Evolutionary conservation across 1,140 invertebrate genomes (phyloP), one percentile per base, ranked within the genome.

Genomic region (Drosophila busckii): DNA sequence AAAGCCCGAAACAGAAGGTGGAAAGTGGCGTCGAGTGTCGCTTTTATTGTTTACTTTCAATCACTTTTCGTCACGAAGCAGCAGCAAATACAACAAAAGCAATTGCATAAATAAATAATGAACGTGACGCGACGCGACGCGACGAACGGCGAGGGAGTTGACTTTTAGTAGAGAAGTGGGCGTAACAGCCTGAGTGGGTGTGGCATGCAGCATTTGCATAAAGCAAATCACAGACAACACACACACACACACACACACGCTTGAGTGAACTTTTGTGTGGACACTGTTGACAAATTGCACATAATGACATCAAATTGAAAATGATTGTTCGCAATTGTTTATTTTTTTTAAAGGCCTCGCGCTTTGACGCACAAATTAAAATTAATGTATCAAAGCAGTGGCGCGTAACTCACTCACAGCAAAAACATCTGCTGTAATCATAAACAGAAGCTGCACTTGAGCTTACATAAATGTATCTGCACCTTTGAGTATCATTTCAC

Each of bases 221-320:
- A 12, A 42, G 35, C 38, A 64, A 63, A 63, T 63, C 60, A 63
- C 44, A 63, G 53, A n/a, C 23, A 49, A 40, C 41, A 59, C 16
- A 52, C 46, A 34, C 13, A 7, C 28, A 35, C 23, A 60, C 65
- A 53, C 50, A 42, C 68, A 48, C 55, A 65, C 38, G 73, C 73
- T 61, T 78, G 73, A 80, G 56, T 80, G 73, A 73, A 44, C 58
- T 49, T 38, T 70, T 54, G 54, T 66, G 66, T 75, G 52, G 63
- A 83, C 80, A 76, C 62, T 73, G 84, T 75, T 86, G 84, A 86
- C 84, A 86, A 86, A 86, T 86, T 86, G 84, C 84, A 76, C 84
- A 76, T 86, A 86, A 86, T 86, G 84, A 86, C 70, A 82, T 84
- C 67, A 82, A 86, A 86, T 86, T 86, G 84, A 86, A 86, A 86